Conservation (phyloP, 2,888 invertebrate genomes). For the Xylota segnis region DNA sequence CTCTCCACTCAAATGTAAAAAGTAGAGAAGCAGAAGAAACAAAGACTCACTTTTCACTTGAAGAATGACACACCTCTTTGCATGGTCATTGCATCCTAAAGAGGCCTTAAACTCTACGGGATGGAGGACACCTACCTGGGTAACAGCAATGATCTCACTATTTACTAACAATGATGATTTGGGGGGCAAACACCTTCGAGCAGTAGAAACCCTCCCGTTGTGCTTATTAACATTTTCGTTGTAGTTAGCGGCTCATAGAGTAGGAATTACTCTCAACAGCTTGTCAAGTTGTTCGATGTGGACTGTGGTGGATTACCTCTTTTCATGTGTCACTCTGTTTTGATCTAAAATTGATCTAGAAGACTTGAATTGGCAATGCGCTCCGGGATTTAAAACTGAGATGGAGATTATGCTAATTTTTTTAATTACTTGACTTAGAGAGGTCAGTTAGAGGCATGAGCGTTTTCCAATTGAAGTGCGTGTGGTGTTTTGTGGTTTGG, state of each 20-base stretch:
- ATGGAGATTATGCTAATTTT: slow-evolving; percentile 53
- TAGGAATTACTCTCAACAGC: slow-evolving; percentile 14
- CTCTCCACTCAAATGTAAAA: slow-evolving; percentile 7
- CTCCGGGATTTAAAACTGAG: slow-evolving; percentile 30
- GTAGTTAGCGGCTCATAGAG: neutral
- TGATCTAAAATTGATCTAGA: slow-evolving; percentile 35
- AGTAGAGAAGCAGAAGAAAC: neutral
- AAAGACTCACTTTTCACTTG: slow-evolving; percentile 15
- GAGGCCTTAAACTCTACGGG: slow-evolving; percentile 42
- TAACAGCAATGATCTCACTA: slow-evolving; percentile 5
- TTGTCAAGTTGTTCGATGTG: slow-evolving; percentile 20
- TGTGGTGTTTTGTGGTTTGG: neutral
- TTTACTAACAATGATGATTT: neutral
- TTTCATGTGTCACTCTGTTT: slow-evolving; percentile 42
- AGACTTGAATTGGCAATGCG: slow-evolving; percentile 16
- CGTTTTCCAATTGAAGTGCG: slow-evolving; percentile 10
- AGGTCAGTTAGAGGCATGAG: slow-evolving; percentile 18
- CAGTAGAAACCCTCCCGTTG: neutral
- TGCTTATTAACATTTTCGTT: neutral
- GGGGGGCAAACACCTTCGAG: slow-evolving; percentile 3
- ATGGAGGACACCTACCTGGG: neutral
- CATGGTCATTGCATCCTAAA: slow-evolving; percentile 64
- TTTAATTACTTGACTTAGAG: slow-evolving; percentile 40
- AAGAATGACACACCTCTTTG: slow-evolving; percentile 56
- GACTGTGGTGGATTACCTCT: slow-evolving; percentile 31